Conservation (phyloP, 1,140 invertebrate species). For the Rhynchophorus ferrugineus region DNA sequence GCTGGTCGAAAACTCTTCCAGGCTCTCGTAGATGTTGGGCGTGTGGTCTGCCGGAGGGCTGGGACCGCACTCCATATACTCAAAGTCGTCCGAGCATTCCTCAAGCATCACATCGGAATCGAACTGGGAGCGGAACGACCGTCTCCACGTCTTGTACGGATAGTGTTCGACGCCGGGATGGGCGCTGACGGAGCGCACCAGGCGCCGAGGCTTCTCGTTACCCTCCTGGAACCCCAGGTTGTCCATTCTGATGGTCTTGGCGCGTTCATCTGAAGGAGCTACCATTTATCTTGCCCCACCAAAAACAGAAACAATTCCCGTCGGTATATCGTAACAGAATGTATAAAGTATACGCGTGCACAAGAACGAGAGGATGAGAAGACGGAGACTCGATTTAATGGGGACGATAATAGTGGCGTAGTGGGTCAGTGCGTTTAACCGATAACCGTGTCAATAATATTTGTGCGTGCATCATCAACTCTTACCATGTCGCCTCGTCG, state of each 20-base stretch:
- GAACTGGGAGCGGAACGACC: constrained; percentile 34
- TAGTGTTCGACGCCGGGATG: constrained; percentile 37
- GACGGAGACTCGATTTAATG: too few species aligned
- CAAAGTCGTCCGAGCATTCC: constrained; percentile 57
- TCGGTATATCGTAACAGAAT: not conserved
- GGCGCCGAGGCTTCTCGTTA: constrained; percentile 27
- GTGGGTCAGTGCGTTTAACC: too few species aligned
- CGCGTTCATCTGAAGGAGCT: constrained; percentile 29
- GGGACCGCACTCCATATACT: constrained; percentile 64
- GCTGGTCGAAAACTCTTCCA: constrained; percentile 52
- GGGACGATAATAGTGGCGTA: too few species aligned
- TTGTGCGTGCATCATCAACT: too few species aligned
- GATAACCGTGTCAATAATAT: too few species aligned
- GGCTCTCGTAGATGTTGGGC: constrained; percentile 66
- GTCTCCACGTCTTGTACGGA: constrained; percentile 36
- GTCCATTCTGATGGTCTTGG: constrained; percentile 36
- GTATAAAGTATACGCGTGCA: too few species aligned
- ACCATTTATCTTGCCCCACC: constrained; percentile 32
- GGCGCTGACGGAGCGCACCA: constrained; percentile 39
- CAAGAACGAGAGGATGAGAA: too few species aligned
- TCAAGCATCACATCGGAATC: constrained; percentile 55
- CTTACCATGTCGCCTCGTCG: too few species aligned
- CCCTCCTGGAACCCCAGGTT: constrained; percentile 42
- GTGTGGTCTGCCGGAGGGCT: constrained; percentile 65
- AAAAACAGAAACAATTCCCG: not conserved